phyloP scores from a whole-genome alignment of 2,797 vertebrate species.

The Cephalopachus bancanus region DNA sequence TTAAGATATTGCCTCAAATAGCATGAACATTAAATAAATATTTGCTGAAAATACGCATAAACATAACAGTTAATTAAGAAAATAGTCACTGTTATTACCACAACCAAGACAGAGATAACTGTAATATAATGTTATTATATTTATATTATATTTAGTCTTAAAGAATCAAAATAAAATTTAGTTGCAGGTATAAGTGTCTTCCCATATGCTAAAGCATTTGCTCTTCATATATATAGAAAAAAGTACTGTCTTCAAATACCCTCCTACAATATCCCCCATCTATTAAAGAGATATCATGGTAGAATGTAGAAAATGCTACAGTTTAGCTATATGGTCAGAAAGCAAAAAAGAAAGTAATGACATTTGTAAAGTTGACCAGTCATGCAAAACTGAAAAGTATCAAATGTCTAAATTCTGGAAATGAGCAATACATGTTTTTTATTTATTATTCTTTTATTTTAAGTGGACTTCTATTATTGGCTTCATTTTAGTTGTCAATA shows the following conservation, averaged over 20 bases:
- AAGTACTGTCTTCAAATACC: conserved; percentile 43
- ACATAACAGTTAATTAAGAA: background rate
- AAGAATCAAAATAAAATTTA: conserved; percentile 26
- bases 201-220: background rate
- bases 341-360: conserved; percentile 62
- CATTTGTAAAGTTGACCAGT: conserved; percentile 57
- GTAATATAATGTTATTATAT: background rate
- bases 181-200: background rate
- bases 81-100: background rate
- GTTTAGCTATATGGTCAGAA: conserved; percentile 60
- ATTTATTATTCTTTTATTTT: conserved; percentile 13
- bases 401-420: conserved; percentile 59
- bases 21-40: background rate
- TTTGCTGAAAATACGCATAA: background rate
- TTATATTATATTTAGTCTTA: background rate
- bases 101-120: background rate
- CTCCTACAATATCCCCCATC: background rate
- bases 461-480: background rate
- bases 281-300: conserved; percentile 38
- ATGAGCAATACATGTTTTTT: background rate
- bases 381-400: conserved; percentile 67
- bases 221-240: background rate
- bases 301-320: background rate
- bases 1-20: background rate
- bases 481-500: conserved; percentile 5